Conservation (phyloP, 2,888 invertebrate species). For the Clistopyga incitator region DNA sequence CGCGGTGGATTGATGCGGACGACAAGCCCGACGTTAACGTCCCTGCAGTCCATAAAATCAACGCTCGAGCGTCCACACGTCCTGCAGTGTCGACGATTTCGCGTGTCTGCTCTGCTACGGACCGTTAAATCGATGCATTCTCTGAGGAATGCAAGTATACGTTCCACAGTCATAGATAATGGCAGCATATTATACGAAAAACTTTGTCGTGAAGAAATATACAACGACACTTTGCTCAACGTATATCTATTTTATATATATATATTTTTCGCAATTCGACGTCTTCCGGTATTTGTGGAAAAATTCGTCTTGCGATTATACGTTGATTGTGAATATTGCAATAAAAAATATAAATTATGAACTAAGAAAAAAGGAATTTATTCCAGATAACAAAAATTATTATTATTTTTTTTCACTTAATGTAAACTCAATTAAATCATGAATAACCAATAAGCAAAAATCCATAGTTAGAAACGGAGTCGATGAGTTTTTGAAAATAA, state of each 20-base stretch:
- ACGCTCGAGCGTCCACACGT: constrained; percentile 65
- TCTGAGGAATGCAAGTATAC: constrained; percentile 57
- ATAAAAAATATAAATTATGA: too few species aligned
- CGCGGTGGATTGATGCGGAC: constrained; percentile 68
- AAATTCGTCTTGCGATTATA: constrained; percentile 45
- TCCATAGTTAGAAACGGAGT: background rate
- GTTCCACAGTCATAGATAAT: background rate
- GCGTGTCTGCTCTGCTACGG: constrained; percentile 33
- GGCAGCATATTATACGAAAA: constrained; percentile 33
- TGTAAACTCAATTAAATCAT: too few species aligned
- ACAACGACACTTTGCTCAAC: constrained; percentile 13
- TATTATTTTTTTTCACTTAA: too few species aligned
- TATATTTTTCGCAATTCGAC: background rate
- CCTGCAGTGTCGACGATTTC: constrained; percentile 66
- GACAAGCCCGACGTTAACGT: constrained; percentile 58
- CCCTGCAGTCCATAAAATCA: constrained; percentile 77
- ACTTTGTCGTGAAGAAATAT: constrained; percentile 12
- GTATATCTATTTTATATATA: constrained; percentile 6
- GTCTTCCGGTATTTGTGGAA: constrained; percentile 56
- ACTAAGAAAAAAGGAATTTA: too few species aligned
- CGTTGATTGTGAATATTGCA: constrained; percentile 46
- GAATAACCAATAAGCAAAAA: background rate
- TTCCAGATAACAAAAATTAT: too few species aligned
- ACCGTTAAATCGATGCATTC: constrained; percentile 69
- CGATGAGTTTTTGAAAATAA: background rate